phyloP scores from a whole-genome alignment of 2,888 invertebrate species.

The Fragum whitleyi region DNA sequence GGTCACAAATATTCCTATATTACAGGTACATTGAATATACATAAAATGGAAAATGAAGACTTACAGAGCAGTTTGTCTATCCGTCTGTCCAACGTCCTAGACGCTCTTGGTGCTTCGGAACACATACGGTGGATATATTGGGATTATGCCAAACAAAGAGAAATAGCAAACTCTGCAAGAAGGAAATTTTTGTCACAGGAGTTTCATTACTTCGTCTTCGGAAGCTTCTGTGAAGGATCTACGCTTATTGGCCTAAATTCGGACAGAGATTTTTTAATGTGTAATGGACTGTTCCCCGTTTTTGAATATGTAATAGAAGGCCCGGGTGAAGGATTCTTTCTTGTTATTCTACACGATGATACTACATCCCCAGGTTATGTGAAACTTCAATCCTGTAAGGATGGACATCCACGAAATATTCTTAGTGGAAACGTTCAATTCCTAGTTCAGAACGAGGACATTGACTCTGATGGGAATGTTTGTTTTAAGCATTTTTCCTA shows the following conservation, averaged over 20 bases:
- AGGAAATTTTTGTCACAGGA: background rate
- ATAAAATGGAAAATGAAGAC: background rate
- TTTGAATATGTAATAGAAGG: background rate
- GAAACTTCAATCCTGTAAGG: background rate
- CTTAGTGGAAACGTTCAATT: background rate
- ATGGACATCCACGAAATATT: background rate
- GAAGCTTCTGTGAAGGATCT: background rate
- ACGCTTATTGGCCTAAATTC: background rate
- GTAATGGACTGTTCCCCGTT: background rate
- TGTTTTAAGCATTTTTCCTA: background rate
- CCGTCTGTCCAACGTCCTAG: background rate
- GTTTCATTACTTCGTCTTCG: background rate
- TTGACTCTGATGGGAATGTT: background rate
- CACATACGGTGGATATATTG: background rate
- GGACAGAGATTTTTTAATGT: background rate
- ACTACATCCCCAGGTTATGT: constrained; percentile 1
- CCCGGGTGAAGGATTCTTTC: background rate
- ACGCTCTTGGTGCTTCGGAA: background rate
- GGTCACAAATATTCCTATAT: too few species aligned
- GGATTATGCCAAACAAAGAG: background rate
- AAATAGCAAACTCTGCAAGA: background rate
- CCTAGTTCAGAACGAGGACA: background rate
- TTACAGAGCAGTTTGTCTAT: background rate
- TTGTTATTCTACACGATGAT: background rate
- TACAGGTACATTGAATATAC: too few species aligned